Percentiles rank a stretch among this genome's conserved stretches.
These are phyloP conservation scores for Scatophagus argus DNA, from an alignment of 2,113 vertebrate genomes.

Conservation along the genomic window DNA sequence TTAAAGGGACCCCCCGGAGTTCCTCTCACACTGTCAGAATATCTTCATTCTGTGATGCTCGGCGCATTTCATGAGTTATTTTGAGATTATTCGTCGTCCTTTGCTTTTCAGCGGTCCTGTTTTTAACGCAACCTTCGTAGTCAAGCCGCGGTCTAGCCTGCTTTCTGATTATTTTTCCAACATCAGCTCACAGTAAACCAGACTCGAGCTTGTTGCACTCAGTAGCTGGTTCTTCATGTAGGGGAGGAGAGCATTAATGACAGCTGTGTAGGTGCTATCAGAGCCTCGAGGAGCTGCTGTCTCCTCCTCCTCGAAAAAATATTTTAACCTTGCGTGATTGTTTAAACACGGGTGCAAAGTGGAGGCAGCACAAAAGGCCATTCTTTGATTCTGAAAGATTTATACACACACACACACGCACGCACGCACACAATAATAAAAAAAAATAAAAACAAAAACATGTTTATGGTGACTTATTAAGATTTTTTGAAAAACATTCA, in stretches of 20 bases:
- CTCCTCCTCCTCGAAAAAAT: neutral
- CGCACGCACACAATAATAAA: too few relatives aligned
- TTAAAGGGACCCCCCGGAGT: constrained; percentile 18
- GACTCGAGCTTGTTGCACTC: neutral
- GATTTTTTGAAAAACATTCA: neutral
- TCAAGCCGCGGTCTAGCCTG: neutral
- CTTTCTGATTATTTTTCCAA: neutral
- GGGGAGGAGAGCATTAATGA: neutral
- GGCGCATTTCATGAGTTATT: constrained; percentile 31
- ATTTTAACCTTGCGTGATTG: constrained; percentile 10
- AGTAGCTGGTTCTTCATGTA: neutral
- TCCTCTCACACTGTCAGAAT: constrained; percentile 1
- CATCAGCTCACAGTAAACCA: neutral
- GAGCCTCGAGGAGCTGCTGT: neutral
- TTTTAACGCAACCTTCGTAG: neutral
- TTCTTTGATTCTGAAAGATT: neutral
- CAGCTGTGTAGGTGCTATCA: neutral
- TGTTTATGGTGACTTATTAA: neutral
- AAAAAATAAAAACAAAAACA: too few relatives aligned
- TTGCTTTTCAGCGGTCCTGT: neutral
- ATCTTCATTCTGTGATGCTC: constrained; percentile 8
- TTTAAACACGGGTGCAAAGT: constrained; percentile 4
- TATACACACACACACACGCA: too few relatives aligned
- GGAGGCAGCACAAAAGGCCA: neutral
- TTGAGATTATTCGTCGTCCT: neutral